A percentile compares a stretch with the other conserved stretches of the same genome.
These are phyloP conservation scores for Urocyon cinereoargenteus DNA, from an alignment of 2,797 vertebrate genomes.

Conservation along the genomic window DNA sequence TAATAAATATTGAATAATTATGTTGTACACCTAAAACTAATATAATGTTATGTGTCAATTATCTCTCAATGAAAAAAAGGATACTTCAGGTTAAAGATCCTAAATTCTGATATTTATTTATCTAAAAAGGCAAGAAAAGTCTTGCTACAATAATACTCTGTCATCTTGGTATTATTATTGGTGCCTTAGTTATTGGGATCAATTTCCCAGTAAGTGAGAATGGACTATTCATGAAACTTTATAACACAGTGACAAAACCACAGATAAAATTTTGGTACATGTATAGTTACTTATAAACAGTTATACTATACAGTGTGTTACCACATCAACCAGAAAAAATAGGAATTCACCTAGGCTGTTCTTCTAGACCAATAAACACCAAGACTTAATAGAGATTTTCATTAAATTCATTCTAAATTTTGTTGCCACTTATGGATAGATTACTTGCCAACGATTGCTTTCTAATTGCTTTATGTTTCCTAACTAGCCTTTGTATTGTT, in stretches of 20 bases:
- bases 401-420: neutral
- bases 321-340: neutral
- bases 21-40: neutral
- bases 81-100: neutral
- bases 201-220: neutral
- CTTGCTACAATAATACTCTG: neutral
- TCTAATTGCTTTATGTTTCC: neutral
- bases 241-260: neutral
- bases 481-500: neutral
- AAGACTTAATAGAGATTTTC: neutral
- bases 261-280: neutral
- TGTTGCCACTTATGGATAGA: neutral
- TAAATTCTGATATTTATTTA: neutral
- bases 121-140: neutral
- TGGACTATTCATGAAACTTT: neutral
- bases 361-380: neutral
- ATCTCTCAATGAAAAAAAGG: neutral
- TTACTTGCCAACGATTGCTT: conserved; percentile 18
- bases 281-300: neutral
- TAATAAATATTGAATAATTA: neutral
- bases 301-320: neutral
- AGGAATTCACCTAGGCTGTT: neutral
- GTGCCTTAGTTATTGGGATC: neutral
- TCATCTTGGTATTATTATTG: neutral
- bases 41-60: neutral